Evolutionary conservation across 2,113 vertebrate species (phyloP), one percentile per base, ranked within the genome.

Genomic region (Camelus bactrianus): DNA sequence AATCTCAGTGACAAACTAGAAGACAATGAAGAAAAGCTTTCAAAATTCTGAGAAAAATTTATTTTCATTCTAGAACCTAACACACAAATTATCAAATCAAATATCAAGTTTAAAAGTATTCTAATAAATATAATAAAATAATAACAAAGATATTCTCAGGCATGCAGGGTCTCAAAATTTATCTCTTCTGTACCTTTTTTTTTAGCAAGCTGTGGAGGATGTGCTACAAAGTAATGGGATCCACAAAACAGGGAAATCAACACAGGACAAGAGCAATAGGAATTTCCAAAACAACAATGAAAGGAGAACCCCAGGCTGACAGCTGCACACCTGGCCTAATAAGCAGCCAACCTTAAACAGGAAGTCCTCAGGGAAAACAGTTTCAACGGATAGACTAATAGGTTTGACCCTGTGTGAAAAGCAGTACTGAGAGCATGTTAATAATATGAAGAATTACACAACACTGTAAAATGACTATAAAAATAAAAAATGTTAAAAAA

Each of bases 251-350:
- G 42, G 22, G 89, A 69, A 69, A 89, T 86, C 16, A 87, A 42
- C 35, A 62, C 24, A 81, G 32, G 19, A 76, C 8, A 91, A 65
- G 90, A 76, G 22, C 42, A 90, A 90, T 46, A 42, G 60, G n/a
- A 82, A 64, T 70, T 76, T 95, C 75, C 56, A 76, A 93, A 90
- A 85, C 35, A 19, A 93, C 20, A 69, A 80, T 32, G 35, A 81
- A 73, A 17, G 30, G 50, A 80, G 82, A 95, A 80, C 46, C 54
- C 35, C 46, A 73, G 22, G 12, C 52, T 73, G n/a, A 58, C 6
- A 65, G 32, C 16, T 38, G 14, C 54, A 42, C 24, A 83, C 54
- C 62, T 84, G 38, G 70, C 14, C 70, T 16, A 79, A 48, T 8
- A 77, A 89, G 76, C 60, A 92, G 70, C 15, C 62, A 70, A 50